Evolutionary conservation across 2,797 vertebrate species (phyloP), one percentile per base, ranked within the genome.

Genomic region (Parotocinclus haroldoi): DNA sequence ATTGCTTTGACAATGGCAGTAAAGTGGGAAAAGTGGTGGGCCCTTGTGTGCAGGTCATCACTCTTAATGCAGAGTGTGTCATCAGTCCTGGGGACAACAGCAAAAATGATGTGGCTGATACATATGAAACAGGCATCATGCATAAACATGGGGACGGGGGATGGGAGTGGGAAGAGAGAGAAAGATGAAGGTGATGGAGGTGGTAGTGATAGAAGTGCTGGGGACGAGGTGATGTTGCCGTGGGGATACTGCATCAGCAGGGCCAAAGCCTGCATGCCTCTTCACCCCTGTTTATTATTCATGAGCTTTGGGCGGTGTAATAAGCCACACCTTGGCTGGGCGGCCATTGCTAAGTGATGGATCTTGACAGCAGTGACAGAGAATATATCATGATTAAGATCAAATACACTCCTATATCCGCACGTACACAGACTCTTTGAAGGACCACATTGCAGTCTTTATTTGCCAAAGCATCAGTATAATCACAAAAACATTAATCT

Each of bases 11-110:
- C 91, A 92, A 92, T 90, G 71, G 89, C 91, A 89, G 92, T 95
- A 96, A 96, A 95, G 92, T 95, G 89, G 87, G 91, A 89, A 88
- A 91, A 92, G 90, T 89, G 89, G 89, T 89, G 87, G 88, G 86
- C 88, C 87, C 85, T 89, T 91, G 87, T 92, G 92, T 90, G 94
- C 90, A 91, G 95, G 95, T 96, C 95, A 97, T 96, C 93, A 93
- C 94, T 96, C 93, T 94, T 96, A 96, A 96, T 95, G 95, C 92
- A 94, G 92, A 90, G 91, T 86, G 90, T 98, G 95, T 98, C 96
- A 96, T 96, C 93, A 95, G 94, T 96, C 95, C 92, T 94, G 88
- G 94, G 94, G 95, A 98, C 95, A 95, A 96, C 93, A 93, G 93
- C 87, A 91, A 92, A 91, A 96, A 94, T 92, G 92, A 96, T 94